Conservation (phyloP, 2,888 invertebrate genomes). For the Drosophila putrida region DNA sequence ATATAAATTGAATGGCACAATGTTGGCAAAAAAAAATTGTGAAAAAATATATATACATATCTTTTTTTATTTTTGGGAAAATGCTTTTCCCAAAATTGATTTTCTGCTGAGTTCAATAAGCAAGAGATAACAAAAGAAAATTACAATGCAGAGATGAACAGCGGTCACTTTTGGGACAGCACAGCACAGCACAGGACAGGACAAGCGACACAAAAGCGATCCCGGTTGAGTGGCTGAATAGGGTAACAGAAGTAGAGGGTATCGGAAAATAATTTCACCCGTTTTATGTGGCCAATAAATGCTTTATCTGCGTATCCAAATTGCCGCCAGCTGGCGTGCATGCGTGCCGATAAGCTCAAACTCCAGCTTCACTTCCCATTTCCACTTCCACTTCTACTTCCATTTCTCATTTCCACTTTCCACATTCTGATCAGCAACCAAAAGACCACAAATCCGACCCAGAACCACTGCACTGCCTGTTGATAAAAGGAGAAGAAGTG, state of each 20-base stretch:
- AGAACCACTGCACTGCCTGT: slow-evolving; percentile 46
- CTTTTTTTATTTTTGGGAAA: slow-evolving; percentile 28
- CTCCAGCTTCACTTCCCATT: slow-evolving; percentile 16
- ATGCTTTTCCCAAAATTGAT: slow-evolving; percentile 58
- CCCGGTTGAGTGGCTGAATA: slow-evolving; percentile 8
- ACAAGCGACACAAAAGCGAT: slow-evolving; percentile 25
- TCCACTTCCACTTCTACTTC: background rate
- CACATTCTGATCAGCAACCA: slow-evolving; percentile 5
- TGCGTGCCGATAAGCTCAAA: slow-evolving; percentile 73
- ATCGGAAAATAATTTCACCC: slow-evolving; percentile 69
- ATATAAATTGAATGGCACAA: slow-evolving; percentile 19
- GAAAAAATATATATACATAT: slow-evolving; percentile 1
- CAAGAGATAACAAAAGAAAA: slow-evolving; percentile 53
- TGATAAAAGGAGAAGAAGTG: slow-evolving; percentile 7
- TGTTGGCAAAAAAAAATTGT: slow-evolving; percentile 16
- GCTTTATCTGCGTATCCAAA: slow-evolving; percentile 80
- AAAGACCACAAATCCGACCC: slow-evolving; percentile 10
- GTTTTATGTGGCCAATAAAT: slow-evolving; percentile 80
- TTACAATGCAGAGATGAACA: slow-evolving; percentile 49
- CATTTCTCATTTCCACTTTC: background rate
- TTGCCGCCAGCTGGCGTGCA: slow-evolving; percentile 75
- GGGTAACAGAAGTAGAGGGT: slow-evolving; percentile 1
- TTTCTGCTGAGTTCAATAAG: slow-evolving; percentile 47
- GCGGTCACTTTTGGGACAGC: slow-evolving; percentile 24
- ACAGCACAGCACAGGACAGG: slow-evolving; percentile 6